These are phyloP conservation scores for Yoshiicerus persimilis DNA, from an alignment of 1,140 invertebrate genomes.

Conservation along the genomic window DNA sequence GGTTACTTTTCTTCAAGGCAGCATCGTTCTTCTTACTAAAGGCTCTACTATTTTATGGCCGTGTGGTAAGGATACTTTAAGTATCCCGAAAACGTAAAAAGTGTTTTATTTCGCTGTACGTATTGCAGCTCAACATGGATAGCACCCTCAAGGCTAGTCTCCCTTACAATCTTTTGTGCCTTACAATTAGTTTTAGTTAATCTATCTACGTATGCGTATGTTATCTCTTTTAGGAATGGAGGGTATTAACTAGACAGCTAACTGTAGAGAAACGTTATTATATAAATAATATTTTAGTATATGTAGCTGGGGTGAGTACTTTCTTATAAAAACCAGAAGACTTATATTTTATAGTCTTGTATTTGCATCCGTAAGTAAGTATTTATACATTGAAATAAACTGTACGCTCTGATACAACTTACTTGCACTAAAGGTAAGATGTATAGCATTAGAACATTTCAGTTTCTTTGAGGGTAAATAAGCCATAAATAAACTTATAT, in stretches of 20 bases:
- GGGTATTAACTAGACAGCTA: too few species aligned
- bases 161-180: not conserved
- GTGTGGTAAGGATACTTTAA: not conserved
- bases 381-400: too few species aligned
- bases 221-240: too few species aligned
- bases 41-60: not conserved
- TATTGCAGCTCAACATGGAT: not conserved
- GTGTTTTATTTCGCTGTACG: not conserved
- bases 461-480: not conserved
- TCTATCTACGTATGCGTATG: too few species aligned
- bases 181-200: not conserved
- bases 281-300: too few species aligned
- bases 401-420: too few species aligned
- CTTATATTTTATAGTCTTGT: too few species aligned
- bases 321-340: too few species aligned
- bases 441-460: not conserved
- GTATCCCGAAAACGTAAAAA: not conserved
- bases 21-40: not conserved
- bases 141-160: not conserved
- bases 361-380: too few species aligned
- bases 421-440: too few species aligned
- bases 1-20: not conserved
- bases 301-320: too few species aligned
- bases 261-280: too few species aligned
- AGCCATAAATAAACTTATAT: not conserved